Percentiles rank a stretch among this genome's conserved stretches.
Conservation (phyloP, 2,797 vertebrate species). For the Falco biarmicus region DNA sequence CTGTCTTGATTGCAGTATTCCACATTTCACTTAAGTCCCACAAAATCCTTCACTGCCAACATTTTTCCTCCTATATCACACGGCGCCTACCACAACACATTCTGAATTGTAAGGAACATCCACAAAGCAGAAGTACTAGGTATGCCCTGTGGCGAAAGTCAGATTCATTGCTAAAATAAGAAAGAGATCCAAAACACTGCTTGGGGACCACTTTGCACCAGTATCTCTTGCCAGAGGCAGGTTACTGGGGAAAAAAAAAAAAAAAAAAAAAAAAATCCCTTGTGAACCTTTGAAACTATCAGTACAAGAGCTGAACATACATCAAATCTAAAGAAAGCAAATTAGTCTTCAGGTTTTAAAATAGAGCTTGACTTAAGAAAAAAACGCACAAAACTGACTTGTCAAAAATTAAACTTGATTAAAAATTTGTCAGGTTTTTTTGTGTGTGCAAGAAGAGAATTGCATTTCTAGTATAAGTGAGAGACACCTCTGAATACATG, state of each 20-base stretch:
- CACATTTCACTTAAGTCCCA: slow-evolving; percentile 10
- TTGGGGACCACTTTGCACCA: not conserved
- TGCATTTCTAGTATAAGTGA: not conserved
- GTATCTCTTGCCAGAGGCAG: slow-evolving; percentile 23
- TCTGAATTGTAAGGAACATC: not conserved
- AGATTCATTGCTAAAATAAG: slow-evolving; percentile 20
- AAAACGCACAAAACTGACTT: not conserved
- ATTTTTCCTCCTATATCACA: not conserved
- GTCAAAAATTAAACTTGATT: not conserved
- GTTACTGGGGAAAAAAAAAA: not conserved
- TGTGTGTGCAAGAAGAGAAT: not conserved
- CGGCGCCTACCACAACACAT: not conserved
- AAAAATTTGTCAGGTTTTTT: not conserved
- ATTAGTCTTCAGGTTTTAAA: not conserved
- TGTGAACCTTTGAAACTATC: not conserved
- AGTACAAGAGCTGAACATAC: not conserved
- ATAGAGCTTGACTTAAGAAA: not conserved
- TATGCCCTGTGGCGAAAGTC: slow-evolving; percentile 7
- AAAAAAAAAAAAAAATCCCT: not conserved
- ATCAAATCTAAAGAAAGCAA: not conserved
- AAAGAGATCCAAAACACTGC: slow-evolving; percentile 8
- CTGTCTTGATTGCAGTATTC: not conserved
- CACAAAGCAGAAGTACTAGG: not conserved
- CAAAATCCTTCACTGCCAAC: not conserved
- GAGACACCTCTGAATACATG: not conserved